Evolutionary conservation across 1,140 invertebrate genomes (phyloP), one percentile per base, ranked within the genome.

Genomic region (Drosophila pectinifera): DNA sequence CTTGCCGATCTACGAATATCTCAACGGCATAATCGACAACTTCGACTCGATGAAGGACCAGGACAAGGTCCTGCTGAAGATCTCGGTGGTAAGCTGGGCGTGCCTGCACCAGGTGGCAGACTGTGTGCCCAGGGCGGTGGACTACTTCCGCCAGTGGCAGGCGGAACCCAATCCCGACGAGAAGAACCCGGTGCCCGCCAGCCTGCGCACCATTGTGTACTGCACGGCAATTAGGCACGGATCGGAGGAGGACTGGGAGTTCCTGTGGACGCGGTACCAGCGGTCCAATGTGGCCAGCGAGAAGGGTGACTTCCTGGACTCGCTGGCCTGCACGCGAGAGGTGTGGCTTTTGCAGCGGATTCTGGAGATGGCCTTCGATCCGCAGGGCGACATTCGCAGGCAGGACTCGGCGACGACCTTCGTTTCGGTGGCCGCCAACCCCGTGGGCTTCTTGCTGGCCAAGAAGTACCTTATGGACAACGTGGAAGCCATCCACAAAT

Each of bases 201-300:
- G 98, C 91, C 93, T 97, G 28, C 94, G 95, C 41, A 79, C 92
- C 0, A 92, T 94, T 0, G 95, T 97, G 16, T 98, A 97, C 91
- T 98, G 97, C 92, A 95, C 94, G 20, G 96, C 95, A 0, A 92
- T 98, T 0, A 93, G 93, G 65, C 89, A 95, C 67, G 97, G 97
- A 8, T 93, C 93, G 7, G 93, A 94, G 46, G 93, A 94, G 0
- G 96, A 97, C 67, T 98, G 97, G 97, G 93, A 96, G 36, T 97
- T 96, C 92, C 93, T 96, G 11, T 96, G 96, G 93, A 81, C 95
- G 16, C 92, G 95, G 45, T 97, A 96, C 82, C 85, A 93, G 39
- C 93, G 93, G 11, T 93, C 96, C 0, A 95, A 95, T 78, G 94
- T 95, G 2, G 94, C 95, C 0, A 91, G 94, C 5, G 96, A 97